Base-by-base conservation (phyloP, 92 coral and sea anemone species). In the Siderastrea siderea region DNA sequence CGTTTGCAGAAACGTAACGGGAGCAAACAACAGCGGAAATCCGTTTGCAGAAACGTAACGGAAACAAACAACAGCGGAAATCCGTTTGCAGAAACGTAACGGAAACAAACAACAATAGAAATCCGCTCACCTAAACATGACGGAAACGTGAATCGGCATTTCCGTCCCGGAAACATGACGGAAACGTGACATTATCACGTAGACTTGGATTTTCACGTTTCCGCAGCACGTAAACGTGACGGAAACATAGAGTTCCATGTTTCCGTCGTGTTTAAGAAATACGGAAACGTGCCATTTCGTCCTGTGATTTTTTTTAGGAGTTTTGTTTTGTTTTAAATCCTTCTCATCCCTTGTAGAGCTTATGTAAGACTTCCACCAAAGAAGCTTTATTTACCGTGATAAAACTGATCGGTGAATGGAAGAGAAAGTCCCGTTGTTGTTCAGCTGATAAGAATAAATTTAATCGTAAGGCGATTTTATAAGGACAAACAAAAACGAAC, bases 211-310 rank as follows among this genome's bases (percentile, higher is more conserved):
- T 14, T 79, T 17, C 50, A 38, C 50, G 85, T 80, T 80, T 80
- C 85, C 85, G 85, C 71, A 49, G 9, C 51, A 64, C 45, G 84
- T 50, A 79, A 79, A 61, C 54, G 84, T 62, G 74, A 64, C 74
- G 74, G 72, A 79, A 61, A 61, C 47, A 7, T 46, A 47, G 1
- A 64, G 9, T 14, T 62, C 6, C 84, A 47, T 16, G 84, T 79
- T 79, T 79, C 69, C 69, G 69, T 59, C 3, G 16, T 26, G 69
- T 77, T 77, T 77, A 16, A 57, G 43, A 60, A 57, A 53, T 17
- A 38, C 47, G 82, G 82, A 77, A 77, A 77, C 82, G 26, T 60
- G 82, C 63, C 7, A 6, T 77, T 77, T 77, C 68, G 67, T 77
- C 67, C 68, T 55, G 68, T 77, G 82, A n/a, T n/a, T n/a, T n/a